Conservation (phyloP, 2,888 invertebrate species). For the Physocephala rufipes region DNA sequence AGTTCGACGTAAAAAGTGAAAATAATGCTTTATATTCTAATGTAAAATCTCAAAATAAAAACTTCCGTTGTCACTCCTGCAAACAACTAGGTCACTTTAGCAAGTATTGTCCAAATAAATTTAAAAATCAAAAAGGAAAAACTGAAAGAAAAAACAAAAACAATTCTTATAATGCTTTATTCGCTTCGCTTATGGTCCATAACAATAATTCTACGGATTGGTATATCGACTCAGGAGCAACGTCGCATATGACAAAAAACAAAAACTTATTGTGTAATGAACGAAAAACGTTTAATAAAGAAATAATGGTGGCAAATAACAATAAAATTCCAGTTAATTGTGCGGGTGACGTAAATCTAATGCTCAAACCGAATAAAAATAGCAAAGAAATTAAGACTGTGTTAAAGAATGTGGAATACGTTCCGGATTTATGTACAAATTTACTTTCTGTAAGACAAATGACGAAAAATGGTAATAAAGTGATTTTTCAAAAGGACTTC, state of each 20-base stretch:
- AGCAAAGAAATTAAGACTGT: no score
- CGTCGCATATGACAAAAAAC: constrained; percentile 11
- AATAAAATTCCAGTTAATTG: constrained; percentile 17
- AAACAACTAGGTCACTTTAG: constrained; percentile 28
- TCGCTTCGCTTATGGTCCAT: constrained; percentile 25
- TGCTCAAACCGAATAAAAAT: no score
- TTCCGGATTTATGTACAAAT: background rate
- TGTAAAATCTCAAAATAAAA: constrained; percentile 27
- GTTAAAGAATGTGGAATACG: background rate
- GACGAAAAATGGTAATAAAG: background rate
- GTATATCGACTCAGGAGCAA: constrained; percentile 13
- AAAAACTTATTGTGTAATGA: constrained; percentile 3
- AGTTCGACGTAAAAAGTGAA: constrained; percentile 33
- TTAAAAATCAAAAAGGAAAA: constrained; percentile 3
- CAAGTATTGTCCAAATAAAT: constrained; percentile 22
- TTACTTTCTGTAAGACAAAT: constrained; percentile 6
- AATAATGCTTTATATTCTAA: constrained; percentile 33
- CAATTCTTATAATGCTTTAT: no score
- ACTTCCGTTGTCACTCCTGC: constrained; percentile 32
- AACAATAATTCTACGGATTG: constrained; percentile 9
- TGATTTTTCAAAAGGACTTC: background rate
- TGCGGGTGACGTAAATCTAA: no score
- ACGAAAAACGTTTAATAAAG: background rate
- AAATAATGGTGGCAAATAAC: background rate
- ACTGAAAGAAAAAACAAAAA: constrained; percentile 20